Percentiles rank a stretch among this genome's conserved stretches.
Conservation (phyloP, 2,113 vertebrate genomes). For the Etheostoma spectabile region DNA sequence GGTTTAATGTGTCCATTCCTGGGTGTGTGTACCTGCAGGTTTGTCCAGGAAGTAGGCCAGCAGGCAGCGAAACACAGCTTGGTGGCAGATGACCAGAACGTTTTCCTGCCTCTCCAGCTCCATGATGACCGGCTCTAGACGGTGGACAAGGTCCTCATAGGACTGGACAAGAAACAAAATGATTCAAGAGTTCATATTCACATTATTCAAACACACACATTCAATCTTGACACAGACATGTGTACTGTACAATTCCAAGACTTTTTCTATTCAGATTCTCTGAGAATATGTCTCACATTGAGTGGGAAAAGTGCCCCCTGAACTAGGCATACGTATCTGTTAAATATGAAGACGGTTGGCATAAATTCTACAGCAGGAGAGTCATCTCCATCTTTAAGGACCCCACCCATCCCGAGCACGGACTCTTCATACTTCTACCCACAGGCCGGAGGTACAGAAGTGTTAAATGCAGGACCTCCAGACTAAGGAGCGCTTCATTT, state of each 20-base stretch:
- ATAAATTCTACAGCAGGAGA: no score
- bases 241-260: neutral
- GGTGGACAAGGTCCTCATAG: slow-evolving; percentile 95
- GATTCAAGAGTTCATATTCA: neutral
- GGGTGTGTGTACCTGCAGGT: slow-evolving; percentile 85
- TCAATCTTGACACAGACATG: neutral
- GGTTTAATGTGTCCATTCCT: neutral
- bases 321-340: neutral
- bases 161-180: slow-evolving; percentile 82
- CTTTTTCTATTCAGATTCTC: neutral
- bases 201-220: neutral
- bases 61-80: slow-evolving; percentile 96
- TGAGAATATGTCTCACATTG: neutral
- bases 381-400: no score
- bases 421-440: no score
- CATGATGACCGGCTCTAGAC: slow-evolving; percentile 97
- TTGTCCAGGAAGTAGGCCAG: slow-evolving; percentile 96
- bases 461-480: no score
- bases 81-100: slow-evolving; percentile 95
- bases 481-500: no score
- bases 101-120: slow-evolving; percentile 98
- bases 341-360: neutral
- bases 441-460: no score
- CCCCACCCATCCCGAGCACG: no score
- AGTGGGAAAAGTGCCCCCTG: neutral